These are phyloP conservation scores for Ascaphus truei DNA, from an alignment of 2,113 vertebrate genomes.

Conservation along the genomic window DNA sequence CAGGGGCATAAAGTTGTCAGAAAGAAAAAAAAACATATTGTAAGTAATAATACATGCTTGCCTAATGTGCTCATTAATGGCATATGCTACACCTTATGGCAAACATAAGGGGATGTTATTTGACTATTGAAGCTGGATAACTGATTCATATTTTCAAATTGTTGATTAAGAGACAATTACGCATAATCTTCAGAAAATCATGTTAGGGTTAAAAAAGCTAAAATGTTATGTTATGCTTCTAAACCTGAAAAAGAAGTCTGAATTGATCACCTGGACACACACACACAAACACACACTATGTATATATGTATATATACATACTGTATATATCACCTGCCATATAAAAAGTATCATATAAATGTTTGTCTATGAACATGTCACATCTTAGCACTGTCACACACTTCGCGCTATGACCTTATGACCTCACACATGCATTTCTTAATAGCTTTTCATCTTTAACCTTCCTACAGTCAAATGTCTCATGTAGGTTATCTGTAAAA, in stretches of 20 bases:
- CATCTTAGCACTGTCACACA: too few species aligned
- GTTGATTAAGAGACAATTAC: neutral
- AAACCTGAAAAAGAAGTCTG: too few species aligned
- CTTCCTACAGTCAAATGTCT: neutral
- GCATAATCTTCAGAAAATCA: neutral
- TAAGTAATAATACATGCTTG: neutral
- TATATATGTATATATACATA: neutral
- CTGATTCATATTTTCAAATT: neutral
- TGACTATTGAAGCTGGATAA: neutral
- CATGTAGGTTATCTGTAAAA: neutral
- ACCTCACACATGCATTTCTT: neutral
- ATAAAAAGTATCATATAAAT: too few species aligned
- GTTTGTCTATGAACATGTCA: too few species aligned
- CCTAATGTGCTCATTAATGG: slow-evolving; percentile 1
- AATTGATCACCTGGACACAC: too few species aligned
- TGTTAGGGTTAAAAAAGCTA: too few species aligned
- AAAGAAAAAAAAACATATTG: neutral
- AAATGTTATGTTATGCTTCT: too few species aligned
- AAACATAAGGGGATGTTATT: neutral
- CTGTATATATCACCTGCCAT: neutral
- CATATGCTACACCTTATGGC: slow-evolving; percentile 27
- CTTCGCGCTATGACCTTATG: neutral
- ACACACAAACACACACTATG: too few species aligned
- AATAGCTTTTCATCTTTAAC: neutral
- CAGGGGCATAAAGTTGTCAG: neutral